phyloP scores from a whole-genome alignment of 92 coral and sea anemone species.

The Umimayanthus kanabou region DNA sequence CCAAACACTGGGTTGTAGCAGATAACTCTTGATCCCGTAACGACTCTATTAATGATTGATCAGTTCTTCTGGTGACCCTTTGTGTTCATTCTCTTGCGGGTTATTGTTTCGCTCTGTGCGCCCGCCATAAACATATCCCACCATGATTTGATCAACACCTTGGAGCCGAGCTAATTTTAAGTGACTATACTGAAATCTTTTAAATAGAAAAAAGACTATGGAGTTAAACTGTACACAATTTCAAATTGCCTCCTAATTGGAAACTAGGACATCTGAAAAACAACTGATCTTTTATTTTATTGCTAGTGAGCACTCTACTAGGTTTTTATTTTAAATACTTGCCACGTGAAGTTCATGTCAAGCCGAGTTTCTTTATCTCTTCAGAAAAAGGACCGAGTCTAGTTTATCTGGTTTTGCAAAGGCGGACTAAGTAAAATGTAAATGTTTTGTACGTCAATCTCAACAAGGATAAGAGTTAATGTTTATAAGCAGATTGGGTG shows the following conservation, averaged over 20 bases:
- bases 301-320: no score
- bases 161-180: not conserved
- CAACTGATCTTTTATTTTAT: no score
- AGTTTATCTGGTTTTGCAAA: not conserved
- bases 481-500: not conserved
- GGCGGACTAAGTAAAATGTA: not conserved
- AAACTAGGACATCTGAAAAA: not conserved
- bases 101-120: constrained; percentile 7
- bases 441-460: not conserved
- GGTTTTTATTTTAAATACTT: no score
- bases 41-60: constrained; percentile 14
- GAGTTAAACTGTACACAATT: not conserved
- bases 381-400: not conserved
- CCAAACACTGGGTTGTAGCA: constrained; percentile 6
- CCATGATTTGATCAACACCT: not conserved
- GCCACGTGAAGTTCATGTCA: not conserved
- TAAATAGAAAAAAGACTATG: no score
- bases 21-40: constrained; percentile 40
- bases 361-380: no score
- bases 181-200: not conserved
- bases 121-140: constrained; percentile 6
- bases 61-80: constrained; percentile 6
- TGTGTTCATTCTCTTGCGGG: not conserved
- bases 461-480: no score
- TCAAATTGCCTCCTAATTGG: no score